Conservation (phyloP, 2,888 invertebrate species). For the Noctua janthina region DNA sequence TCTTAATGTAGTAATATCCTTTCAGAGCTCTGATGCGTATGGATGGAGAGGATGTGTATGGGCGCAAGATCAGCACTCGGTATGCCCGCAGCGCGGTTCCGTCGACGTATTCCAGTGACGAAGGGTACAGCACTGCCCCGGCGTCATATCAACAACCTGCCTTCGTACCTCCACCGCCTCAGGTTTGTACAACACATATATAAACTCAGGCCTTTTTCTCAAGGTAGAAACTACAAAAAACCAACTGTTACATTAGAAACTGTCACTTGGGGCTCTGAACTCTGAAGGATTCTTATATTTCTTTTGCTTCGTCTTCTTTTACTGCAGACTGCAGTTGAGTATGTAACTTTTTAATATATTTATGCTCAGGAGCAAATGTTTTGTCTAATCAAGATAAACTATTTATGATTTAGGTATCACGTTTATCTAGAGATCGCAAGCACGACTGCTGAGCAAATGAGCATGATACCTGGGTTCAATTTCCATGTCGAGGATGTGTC, state of each 20-base stretch:
- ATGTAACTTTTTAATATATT: background rate
- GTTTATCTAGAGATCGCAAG: background rate
- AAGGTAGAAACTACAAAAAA: background rate
- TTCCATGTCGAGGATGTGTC: background rate
- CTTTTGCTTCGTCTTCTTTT: background rate
- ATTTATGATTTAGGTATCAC: background rate
- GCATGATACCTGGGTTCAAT: background rate
- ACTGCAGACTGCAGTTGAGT: background rate
- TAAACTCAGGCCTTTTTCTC: background rate
- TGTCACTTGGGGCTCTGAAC: background rate
- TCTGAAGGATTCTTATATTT: background rate
- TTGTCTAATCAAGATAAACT: background rate
- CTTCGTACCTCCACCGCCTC: conserved; percentile 66
- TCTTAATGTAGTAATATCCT: conserved; percentile 5
- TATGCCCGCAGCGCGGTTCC: conserved; percentile 80
- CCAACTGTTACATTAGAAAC: background rate
- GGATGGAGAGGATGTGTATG: conserved; percentile 96
- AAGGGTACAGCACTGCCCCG: conserved; percentile 87
- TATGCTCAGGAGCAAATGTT: no score
- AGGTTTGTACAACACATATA: conserved; percentile 34
- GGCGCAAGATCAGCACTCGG: conserved; percentile 91
- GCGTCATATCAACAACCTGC: conserved; percentile 63
- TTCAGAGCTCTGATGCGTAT: conserved; percentile 95
- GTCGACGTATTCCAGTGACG: conserved; percentile 87
- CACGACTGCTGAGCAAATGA: background rate